Evolutionary conservation across 2,888 invertebrate species (phyloP).

Genomic region (Xestia ashworthii): DNA sequence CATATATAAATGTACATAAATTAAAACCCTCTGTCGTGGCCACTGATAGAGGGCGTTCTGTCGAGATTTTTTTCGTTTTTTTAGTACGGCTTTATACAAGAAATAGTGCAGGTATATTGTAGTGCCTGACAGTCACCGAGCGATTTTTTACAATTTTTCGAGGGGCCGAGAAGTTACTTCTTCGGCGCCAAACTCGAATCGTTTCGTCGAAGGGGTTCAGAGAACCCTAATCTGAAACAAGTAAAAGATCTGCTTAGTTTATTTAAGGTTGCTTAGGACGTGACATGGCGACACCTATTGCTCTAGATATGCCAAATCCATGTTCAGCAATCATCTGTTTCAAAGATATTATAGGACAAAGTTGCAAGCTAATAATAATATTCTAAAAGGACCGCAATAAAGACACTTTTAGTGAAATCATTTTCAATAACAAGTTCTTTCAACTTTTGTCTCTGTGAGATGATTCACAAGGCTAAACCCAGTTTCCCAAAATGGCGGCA

Average conservation of each 20-base stretch:
- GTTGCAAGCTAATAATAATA: not conserved
- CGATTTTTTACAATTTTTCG: slow-evolving; percentile 84
- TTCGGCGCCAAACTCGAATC: slow-evolving; percentile 85
- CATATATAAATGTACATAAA: slow-evolving; percentile 85
- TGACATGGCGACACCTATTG: not conserved
- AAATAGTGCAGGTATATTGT: slow-evolving; percentile 85
- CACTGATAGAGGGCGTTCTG: slow-evolving; percentile 86
- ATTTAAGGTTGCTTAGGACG: not conserved
- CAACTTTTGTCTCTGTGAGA: slow-evolving; percentile 30
- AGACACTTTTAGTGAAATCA: slow-evolving; percentile 28
- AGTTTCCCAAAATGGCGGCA: slow-evolving; percentile 54
- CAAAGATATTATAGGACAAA: not conserved
- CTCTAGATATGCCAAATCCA: not conserved
- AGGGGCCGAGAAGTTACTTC: slow-evolving; percentile 78
- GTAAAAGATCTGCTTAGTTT: not conserved
- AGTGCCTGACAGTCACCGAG: slow-evolving; percentile 87
- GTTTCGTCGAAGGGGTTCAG: slow-evolving; percentile 85
- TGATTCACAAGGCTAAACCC: slow-evolving; percentile 54
- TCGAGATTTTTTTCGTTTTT: slow-evolving; percentile 82
- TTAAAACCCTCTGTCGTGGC: slow-evolving; percentile 85
- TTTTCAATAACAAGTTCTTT: slow-evolving; percentile 51
- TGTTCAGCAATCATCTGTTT: not conserved
- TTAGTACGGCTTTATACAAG: slow-evolving; percentile 83
- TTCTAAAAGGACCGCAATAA: not conserved
- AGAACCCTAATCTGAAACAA: slow-evolving; percentile 88